Percentiles rank a stretch among this genome's conserved stretches.
phyloP scores from a whole-genome alignment of 2,888 invertebrate genomes.

The Erebia ligea region DNA sequence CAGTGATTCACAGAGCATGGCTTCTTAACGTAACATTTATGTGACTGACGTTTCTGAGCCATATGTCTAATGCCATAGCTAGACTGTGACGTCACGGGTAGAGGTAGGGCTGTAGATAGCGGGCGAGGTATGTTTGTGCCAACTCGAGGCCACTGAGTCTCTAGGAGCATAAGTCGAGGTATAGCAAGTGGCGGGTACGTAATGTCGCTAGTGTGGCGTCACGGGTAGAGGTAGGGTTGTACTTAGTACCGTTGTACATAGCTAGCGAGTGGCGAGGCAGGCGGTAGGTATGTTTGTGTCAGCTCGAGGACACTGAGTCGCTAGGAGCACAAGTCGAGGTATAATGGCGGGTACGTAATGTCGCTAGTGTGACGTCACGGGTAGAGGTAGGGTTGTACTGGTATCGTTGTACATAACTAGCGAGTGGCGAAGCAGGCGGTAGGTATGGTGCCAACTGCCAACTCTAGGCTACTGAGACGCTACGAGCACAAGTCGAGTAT shows the following conservation, averaged over 20 bases:
- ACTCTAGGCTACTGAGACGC: conserved; percentile 68
- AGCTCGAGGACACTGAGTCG: conserved; percentile 48
- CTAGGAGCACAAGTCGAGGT: not conserved
- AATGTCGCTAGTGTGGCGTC: conserved; percentile 26
- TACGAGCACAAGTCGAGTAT: conserved; percentile 56
- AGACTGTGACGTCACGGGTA: too few species aligned
- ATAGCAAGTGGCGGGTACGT: conserved; percentile 16
- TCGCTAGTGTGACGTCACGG: conserved; percentile 26
- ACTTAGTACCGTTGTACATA: too few species aligned
- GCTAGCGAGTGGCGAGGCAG: conserved; percentile 31
- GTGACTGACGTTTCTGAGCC: too few species aligned
- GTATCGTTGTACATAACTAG: conserved; percentile 34
- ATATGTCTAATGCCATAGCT: conserved; percentile 16
- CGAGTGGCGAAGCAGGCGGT: conserved; percentile 36
- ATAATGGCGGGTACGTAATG: conserved; percentile 22
- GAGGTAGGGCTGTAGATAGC: too few species aligned
- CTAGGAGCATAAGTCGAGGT: not conserved
- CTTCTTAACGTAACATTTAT: too few species aligned
- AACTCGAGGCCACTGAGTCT: conserved; percentile 48
- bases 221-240: conserved; percentile 30
- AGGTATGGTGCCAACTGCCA: conserved; percentile 61
- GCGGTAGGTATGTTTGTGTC: conserved; percentile 55
- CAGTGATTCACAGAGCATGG: too few species aligned
- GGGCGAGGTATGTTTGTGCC: conserved; percentile 54
- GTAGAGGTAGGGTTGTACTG: conserved; percentile 28